Conservation (phyloP, 2,888 invertebrate species). For the Hartigia nigra region DNA sequence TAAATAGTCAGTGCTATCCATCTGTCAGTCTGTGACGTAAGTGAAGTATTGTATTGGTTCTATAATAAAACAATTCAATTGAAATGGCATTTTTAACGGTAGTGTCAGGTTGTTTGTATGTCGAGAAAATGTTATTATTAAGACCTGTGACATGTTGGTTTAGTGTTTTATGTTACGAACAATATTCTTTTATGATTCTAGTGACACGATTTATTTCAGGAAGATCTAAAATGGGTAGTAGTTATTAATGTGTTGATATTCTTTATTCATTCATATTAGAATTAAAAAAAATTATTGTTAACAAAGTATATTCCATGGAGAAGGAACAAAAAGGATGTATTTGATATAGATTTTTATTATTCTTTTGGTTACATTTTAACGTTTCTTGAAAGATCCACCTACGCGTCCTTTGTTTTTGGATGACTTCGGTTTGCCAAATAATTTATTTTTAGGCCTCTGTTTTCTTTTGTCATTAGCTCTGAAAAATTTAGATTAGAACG, state of each 20-base stretch:
- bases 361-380: constrained; percentile 14
- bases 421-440: constrained; percentile 29
- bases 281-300: not conserved
- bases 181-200: not conserved
- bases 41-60: constrained; percentile 60
- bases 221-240: not conserved
- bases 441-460: constrained; percentile 36
- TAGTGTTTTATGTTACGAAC: not conserved
- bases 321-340: not conserved
- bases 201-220: not conserved
- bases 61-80: constrained; percentile 56
- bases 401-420: constrained; percentile 21
- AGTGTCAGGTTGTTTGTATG: not conserved
- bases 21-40: constrained; percentile 56
- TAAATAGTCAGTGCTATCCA: constrained; percentile 53
- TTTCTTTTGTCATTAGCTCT: constrained; percentile 54
- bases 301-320: not conserved
- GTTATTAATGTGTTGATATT: not conserved
- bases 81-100: constrained; percentile 12
- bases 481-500: constrained; percentile 23
- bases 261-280: not conserved
- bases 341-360: not conserved
- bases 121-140: not conserved
- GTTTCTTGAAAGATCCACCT: constrained; percentile 15
- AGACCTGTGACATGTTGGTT: too few species aligned